A percentile compares a stretch with the other conserved stretches of the same genome.
Conservation (phyloP, 2,113 vertebrate genomes). For the Ceratotherium simum region DNA sequence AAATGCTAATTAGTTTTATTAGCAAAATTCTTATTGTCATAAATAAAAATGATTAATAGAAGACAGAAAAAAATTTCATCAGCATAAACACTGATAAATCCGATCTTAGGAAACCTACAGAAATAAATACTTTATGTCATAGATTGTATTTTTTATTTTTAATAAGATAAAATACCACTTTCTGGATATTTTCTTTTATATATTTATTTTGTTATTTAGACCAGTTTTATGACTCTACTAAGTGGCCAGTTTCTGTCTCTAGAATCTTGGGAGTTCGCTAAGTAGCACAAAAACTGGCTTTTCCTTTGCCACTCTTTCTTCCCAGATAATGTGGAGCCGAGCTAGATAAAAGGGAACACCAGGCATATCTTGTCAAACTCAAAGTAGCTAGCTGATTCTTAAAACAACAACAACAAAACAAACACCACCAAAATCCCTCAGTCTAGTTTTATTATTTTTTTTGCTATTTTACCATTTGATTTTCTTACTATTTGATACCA, state of each 20-base stretch:
- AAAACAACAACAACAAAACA: not conserved
- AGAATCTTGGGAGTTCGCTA: not conserved
- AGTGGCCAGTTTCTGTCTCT: not conserved
- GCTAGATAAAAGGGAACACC: not conserved
- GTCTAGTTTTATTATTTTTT: not conserved
- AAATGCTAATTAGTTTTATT: not conserved
- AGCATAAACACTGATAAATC: not conserved
- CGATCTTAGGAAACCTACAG: not conserved
- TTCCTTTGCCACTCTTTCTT: not conserved
- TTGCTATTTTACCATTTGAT: not conserved
- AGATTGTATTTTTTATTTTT: not conserved
- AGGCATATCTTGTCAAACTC: not conserved
- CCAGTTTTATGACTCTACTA: not conserved
- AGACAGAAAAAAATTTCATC: not conserved
- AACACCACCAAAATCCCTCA: not conserved
- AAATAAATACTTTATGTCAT: not conserved
- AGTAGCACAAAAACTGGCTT: not conserved
- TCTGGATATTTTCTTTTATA: not conserved
- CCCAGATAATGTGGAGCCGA: not conserved
- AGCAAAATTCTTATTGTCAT: conserved; percentile 1
- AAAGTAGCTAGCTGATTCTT: not conserved
- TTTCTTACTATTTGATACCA: not conserved
- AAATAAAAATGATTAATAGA: conserved; percentile 11
- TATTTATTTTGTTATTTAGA: not conserved
- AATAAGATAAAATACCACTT: not conserved